A percentile compares a stretch with the other conserved stretches of the same genome.
These are phyloP conservation scores for Fragum whitleyi DNA, from an alignment of 2,888 invertebrate species.

Conservation along the genomic window DNA sequence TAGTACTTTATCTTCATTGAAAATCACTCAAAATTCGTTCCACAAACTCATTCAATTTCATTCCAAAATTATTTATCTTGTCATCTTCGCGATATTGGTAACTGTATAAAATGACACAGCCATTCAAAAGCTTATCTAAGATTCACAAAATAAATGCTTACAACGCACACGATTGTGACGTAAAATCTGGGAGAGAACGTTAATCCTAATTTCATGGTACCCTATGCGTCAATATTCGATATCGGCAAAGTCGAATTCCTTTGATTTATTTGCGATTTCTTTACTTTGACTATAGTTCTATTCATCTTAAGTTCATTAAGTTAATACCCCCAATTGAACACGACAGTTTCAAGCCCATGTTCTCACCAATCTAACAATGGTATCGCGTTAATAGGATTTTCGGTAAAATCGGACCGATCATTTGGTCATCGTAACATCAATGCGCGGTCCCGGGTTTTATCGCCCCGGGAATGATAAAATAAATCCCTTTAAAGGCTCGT, in stretches of 20 bases:
- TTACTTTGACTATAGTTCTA: background rate
- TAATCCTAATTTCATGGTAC: no score
- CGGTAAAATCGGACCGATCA: slow-evolving; percentile 43
- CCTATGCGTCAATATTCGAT: no score
- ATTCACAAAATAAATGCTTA: no score
- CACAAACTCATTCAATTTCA: no score
- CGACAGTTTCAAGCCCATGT: slow-evolving; percentile 23
- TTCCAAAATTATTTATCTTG: no score
- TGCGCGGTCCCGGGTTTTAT: slow-evolving; percentile 45
- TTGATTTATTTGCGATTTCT: slow-evolving; percentile 8
- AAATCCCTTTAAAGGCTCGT: slow-evolving; percentile 61
- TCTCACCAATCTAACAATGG: slow-evolving; percentile 57
- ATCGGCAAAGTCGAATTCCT: background rate
- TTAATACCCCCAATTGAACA: slow-evolving; percentile 21
- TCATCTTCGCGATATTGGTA: no score
- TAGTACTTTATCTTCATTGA: no score
- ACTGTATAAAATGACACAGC: no score
- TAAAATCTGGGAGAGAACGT: no score
- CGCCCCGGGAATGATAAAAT: slow-evolving; percentile 39
- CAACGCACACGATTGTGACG: no score
- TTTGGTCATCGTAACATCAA: slow-evolving; percentile 43
- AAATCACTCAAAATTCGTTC: no score
- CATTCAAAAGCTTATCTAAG: no score
- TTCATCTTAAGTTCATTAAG: slow-evolving; percentile 13
- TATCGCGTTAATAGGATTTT: slow-evolving; percentile 64